phyloP scores from a whole-genome alignment of 2,113 vertebrate species.

The Porphyrio hochstetteri region DNA sequence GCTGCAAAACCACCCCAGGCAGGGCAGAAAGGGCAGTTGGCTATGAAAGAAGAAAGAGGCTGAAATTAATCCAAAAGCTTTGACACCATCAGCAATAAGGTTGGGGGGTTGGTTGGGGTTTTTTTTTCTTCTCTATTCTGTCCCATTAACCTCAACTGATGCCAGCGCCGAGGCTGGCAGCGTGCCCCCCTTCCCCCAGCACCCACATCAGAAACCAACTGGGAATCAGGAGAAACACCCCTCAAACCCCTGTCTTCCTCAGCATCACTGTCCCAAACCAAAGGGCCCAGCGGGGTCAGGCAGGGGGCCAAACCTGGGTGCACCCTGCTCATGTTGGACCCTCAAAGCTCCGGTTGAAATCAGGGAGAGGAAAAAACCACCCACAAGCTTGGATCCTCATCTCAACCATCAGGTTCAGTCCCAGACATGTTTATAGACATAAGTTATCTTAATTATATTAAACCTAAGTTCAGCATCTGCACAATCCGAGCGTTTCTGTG shows the following conservation, averaged over 20 bases:
- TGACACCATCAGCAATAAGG: background rate
- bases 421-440: constrained; percentile 25
- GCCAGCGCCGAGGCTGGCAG: background rate
- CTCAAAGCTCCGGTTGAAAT: background rate
- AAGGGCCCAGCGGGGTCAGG: background rate
- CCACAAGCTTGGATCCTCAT: background rate
- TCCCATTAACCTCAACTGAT: background rate
- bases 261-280: background rate
- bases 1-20: background rate
- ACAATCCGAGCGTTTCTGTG: constrained; percentile 36
- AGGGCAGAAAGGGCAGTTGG: background rate
- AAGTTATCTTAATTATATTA: constrained; percentile 56
- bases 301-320: accelerated
- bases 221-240: background rate
- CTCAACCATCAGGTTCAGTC: background rate
- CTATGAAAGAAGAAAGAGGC: background rate
- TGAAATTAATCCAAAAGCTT: background rate
- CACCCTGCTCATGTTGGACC: background rate
- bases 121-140: background rate
- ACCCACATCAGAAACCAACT: background rate
- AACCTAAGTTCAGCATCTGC: constrained; percentile 33
- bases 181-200: background rate
- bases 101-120: too few relatives aligned
- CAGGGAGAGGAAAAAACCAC: background rate
- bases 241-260: background rate